These are phyloP conservation scores for Nomada goodeniana DNA, from an alignment of 2,888 invertebrate species.

Conservation along the genomic window DNA sequence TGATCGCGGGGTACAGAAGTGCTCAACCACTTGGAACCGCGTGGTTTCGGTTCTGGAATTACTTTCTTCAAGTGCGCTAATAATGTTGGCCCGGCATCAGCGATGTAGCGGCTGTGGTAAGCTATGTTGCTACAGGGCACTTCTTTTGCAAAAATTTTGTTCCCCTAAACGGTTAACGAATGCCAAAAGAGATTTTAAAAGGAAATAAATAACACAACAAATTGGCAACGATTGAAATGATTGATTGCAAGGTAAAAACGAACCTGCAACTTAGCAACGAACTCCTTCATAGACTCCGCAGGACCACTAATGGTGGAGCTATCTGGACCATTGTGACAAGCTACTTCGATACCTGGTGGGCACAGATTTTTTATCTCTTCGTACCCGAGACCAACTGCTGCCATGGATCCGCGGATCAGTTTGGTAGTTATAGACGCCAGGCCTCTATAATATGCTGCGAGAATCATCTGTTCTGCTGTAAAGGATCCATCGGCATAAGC, in stretches of 20 bases:
- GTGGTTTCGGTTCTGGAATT: constrained; percentile 88
- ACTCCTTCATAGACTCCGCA: constrained; percentile 87
- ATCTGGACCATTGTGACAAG: constrained; percentile 94
- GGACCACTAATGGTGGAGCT: constrained; percentile 97
- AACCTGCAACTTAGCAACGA: constrained; percentile 87
- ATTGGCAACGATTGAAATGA: too few species aligned
- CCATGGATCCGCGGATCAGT: constrained; percentile 92
- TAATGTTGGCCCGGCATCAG: constrained; percentile 89
- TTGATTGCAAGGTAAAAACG: not conserved
- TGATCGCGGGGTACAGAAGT: constrained; percentile 90
- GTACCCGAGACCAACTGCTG: constrained; percentile 91
- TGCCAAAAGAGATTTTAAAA: not conserved
- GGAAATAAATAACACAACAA: not conserved
- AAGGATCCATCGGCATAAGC: constrained; percentile 97
- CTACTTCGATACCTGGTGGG: constrained; percentile 92
- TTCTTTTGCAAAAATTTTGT: constrained; percentile 92
- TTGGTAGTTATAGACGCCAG: constrained; percentile 76
- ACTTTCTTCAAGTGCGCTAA: constrained; percentile 88
- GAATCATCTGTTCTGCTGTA: constrained; percentile 85
- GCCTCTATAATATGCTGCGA: constrained; percentile 79
- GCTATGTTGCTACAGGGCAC: constrained; percentile 95
- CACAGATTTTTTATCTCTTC: constrained; percentile 87
- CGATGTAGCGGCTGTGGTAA: constrained; percentile 94
- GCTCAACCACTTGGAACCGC: constrained; percentile 93
- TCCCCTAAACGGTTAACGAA: constrained; percentile 83